Evolutionary conservation across 2,888 invertebrate genomes (phyloP).

Genomic region (Platycheirus rosarum): DNA sequence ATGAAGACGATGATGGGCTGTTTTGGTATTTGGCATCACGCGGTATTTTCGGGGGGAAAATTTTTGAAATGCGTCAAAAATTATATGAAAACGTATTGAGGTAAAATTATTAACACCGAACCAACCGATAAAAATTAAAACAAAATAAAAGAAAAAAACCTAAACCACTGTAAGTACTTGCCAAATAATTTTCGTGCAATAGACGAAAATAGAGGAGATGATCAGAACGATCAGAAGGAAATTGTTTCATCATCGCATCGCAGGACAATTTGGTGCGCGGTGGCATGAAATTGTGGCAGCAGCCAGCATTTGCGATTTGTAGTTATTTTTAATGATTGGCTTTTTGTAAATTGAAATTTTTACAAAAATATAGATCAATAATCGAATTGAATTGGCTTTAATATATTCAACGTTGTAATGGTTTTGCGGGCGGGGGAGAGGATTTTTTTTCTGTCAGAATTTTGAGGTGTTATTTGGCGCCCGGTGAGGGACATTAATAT

Average conservation of each 20-base stretch:
- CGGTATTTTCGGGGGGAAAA: background rate
- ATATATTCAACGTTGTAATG: slow-evolving; percentile 12
- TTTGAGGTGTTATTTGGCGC: slow-evolving; percentile 33
- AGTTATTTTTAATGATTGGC: slow-evolving; percentile 67
- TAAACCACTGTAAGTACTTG: slow-evolving; percentile 55
- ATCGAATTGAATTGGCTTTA: slow-evolving; percentile 48
- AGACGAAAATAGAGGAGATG: slow-evolving; percentile 68
- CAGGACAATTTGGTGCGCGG: too few species aligned
- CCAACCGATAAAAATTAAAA: slow-evolving; percentile 9
- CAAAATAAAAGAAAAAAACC: slow-evolving; percentile 1
- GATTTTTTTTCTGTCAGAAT: slow-evolving; percentile 7
- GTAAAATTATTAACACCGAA: slow-evolving; percentile 62
- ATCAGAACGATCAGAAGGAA: slow-evolving; percentile 65
- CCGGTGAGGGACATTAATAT: slow-evolving; percentile 26
- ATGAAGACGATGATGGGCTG: slow-evolving; percentile 60
- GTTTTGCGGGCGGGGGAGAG: background rate
- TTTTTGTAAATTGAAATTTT: slow-evolving; percentile 53
- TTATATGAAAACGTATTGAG: slow-evolving; percentile 63
- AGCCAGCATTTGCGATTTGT: slow-evolving; percentile 22
- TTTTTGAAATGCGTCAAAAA: slow-evolving; percentile 71
- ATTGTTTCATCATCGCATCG: slow-evolving; percentile 68
- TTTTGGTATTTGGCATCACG: slow-evolving; percentile 41
- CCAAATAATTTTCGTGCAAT: slow-evolving; percentile 70
- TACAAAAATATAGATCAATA: slow-evolving; percentile 58
- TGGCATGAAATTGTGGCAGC: slow-evolving; percentile 18